Base-by-base conservation (phyloP, 2,113 vertebrate genomes). In the Cavia aperea region DNA sequence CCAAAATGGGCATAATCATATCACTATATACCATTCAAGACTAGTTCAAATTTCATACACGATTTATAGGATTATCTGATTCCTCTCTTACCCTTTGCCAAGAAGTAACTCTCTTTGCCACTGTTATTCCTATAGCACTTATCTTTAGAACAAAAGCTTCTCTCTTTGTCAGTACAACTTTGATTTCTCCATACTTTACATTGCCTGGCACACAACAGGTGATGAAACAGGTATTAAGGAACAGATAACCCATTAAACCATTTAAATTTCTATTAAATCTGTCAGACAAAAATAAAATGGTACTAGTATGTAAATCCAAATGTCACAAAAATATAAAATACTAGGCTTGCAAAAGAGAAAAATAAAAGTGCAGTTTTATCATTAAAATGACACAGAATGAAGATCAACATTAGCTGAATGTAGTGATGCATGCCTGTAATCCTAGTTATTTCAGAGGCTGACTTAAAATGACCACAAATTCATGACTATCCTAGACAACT, bases 201-300 rank as follows among this genome's bases (percentile, higher is more conserved):
- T 72, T 63, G 26, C 46, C 31, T 77, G 63, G 46, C 21, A 83
- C 51, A 81, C 0, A 68, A n/a, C 16, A 93, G 36, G 24, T 49
- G 36, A 63, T 83, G 54, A 88, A 83, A 91, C 18, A 66, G 87
- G 10, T 58, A 24, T 89, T 72, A 62, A 93, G 31, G 14, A 89
- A 85, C 0, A 75, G 21, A 92, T 81, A 62, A 12, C 23, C 91
- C 46, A 93, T 51, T 51, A 79, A 90, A 82, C 6, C 33, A 77
- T 58, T 87, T 66, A 86, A 94, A 68, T 68, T 79, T 93, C 39
- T 60, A 81, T 24, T 92, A 82, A 86, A 92, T 73, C n/a, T 89
- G 33, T 63, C 63, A 23, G 31, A 92, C 86, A 85, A 94, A 94
- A 90, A 88, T 66, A 6, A 94, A 92, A 95, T 58, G 24, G 18